Evolutionary conservation across 1,140 invertebrate genomes (phyloP).

Genomic region (Laupala kohalensis): DNA sequence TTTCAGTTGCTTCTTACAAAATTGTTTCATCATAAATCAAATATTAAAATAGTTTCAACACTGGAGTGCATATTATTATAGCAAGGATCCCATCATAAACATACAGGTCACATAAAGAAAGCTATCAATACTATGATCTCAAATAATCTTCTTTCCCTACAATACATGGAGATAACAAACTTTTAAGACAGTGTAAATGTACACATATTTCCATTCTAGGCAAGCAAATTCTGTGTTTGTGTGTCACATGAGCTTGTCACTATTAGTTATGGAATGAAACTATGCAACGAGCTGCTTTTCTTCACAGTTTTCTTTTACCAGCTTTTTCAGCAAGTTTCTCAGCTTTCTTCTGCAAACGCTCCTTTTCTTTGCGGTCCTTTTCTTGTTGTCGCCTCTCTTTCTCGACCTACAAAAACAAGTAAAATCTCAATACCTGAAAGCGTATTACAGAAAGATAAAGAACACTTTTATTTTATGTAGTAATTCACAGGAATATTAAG

Average conservation of each 20-base stretch:
- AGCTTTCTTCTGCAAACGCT: conserved; percentile 61
- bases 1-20: background rate
- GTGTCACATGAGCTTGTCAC: background rate
- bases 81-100: background rate
- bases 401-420: conserved; percentile 35
- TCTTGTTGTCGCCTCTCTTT: conserved; percentile 59
- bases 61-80: background rate
- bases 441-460: no score
- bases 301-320: conserved; percentile 17
- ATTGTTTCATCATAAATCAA: background rate
- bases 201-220: background rate
- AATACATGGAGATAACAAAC: background rate
- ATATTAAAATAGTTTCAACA: background rate
- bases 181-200: background rate
- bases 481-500: no score
- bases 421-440: no score
- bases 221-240: background rate
- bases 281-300: background rate
- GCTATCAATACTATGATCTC: background rate
- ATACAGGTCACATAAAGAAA: background rate
- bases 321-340: conserved; percentile 60
- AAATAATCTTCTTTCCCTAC: background rate
- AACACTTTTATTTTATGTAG: no score
- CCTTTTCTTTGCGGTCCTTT: conserved; percentile 63
- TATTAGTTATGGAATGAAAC: background rate